phyloP scores from a whole-genome alignment of 2,113 vertebrate genomes.

The Gavia stellata region DNA sequence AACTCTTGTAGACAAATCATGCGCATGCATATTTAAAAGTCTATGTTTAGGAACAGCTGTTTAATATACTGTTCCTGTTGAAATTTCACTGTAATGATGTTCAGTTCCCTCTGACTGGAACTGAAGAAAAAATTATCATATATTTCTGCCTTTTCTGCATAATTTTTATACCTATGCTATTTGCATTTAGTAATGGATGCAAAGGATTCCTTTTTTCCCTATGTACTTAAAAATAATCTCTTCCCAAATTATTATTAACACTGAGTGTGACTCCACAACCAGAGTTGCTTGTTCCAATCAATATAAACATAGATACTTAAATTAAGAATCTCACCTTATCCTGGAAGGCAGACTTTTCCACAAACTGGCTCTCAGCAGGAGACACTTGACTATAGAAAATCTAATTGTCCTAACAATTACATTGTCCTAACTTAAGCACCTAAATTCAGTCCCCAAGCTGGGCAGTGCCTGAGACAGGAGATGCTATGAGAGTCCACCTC shows the following conservation, averaged over 20 bases:
- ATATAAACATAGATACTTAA: background rate
- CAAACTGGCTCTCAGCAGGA: background rate
- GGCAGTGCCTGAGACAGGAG: background rate
- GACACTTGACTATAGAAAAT: background rate
- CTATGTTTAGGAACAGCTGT: constrained; percentile 34
- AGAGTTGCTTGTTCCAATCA: background rate
- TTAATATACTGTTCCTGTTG: constrained; percentile 10
- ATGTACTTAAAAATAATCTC: background rate
- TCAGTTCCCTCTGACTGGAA: background rate
- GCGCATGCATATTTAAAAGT: background rate
- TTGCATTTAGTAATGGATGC: background rate
- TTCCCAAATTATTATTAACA: background rate
- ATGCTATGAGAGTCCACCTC: background rate
- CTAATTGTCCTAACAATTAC: background rate
- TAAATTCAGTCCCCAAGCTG: background rate
- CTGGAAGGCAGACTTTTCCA: background rate
- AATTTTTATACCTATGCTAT: background rate
- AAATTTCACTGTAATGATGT: constrained; percentile 5
- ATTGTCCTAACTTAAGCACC: background rate
- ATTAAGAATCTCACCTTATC: background rate
- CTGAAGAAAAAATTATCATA: background rate
- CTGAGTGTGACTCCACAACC: background rate
- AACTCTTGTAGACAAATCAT: constrained; percentile 8
- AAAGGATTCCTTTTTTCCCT: background rate
- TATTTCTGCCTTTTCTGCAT: background rate